These are phyloP conservation scores for Eupithecia dodoneata DNA, from an alignment of 2,888 invertebrate species.

Conservation along the genomic window DNA sequence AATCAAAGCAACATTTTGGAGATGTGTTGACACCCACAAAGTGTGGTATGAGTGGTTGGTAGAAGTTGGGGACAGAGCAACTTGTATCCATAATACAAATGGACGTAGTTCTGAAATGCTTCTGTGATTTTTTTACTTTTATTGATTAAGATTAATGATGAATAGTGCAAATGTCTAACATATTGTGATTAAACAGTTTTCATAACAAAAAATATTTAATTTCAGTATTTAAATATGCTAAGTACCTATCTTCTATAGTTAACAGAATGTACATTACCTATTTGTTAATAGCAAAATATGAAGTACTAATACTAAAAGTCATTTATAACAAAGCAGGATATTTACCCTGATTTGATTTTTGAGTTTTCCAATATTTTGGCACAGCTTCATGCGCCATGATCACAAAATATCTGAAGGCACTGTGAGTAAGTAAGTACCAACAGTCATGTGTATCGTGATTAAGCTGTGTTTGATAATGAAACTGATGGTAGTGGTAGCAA, in stretches of 20 bases:
- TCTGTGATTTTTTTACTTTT: slow-evolving; percentile 58
- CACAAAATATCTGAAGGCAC: no score
- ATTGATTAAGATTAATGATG: slow-evolving; percentile 20
- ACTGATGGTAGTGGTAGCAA: no score
- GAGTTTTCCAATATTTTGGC: no score
- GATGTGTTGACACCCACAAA: slow-evolving; percentile 89
- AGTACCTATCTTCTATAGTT: not conserved
- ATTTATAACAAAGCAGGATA: no score
- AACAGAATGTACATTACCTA: not conserved
- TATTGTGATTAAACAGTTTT: slow-evolving; percentile 5
- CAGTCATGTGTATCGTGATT: no score
- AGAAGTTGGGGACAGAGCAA: slow-evolving; percentile 65
- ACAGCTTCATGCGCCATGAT: no score
- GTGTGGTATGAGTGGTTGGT: slow-evolving; percentile 98
- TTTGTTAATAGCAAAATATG: not conserved
- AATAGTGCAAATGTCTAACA: slow-evolving; percentile 26
- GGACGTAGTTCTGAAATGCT: slow-evolving; percentile 79
- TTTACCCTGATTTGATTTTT: no score
- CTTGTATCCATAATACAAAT: slow-evolving; percentile 70
- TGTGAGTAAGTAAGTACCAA: no score
- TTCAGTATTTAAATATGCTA: not conserved
- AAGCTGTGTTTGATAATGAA: no score
- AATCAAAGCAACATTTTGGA: slow-evolving; percentile 94
- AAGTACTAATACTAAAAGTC: not conserved
- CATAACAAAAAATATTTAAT: not conserved